Evolutionary conservation across 1,140 invertebrate species (phyloP), one percentile per base, ranked within the genome.

Genomic region (Carposina sasakii): DNA sequence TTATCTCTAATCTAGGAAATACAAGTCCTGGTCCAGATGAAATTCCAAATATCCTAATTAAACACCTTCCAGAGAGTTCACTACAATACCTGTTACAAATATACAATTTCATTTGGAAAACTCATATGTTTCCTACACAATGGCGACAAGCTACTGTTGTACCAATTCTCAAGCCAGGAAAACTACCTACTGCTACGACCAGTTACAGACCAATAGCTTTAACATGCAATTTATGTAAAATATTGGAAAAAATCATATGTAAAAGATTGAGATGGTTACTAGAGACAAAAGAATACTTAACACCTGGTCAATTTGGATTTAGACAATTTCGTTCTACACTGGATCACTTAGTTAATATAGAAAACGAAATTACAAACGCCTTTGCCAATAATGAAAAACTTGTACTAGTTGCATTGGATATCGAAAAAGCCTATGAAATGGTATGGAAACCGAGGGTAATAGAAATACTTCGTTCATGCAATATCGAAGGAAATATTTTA

Each of bases 341-440:
- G 2, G 46, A 57, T 15, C 26, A 52, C 26, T 48, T 59, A 45
- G 54, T 54, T 30, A 48, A 52, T 41, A 47, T 54, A 33, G 48
- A 59, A 50, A 54, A 24, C 51, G 56, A 54, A 48, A 16, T 59
- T 19, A 30, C 52, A 10, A 39, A 48, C 23, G 17, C 22, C 17
- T 50, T 56, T 53, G 53, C 54, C 28, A 57, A 56, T 48, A 26
- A 51, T 34, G 43, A 52, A 44, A 41, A 43, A 20, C 12, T 42
- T 21, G 42, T 60, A 15, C 6, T 47, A 3, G 47, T 60, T 15
- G 48, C 43, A 4, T 20, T 61, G 41, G 58, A 61, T 54, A 44
- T 57, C 8, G 54, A 57, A 48, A 61, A 57, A 33, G 54, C 58
- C 1, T 61, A 57, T 37, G 54, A 61, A 51, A 61, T 61, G 58